Conservation (phyloP, 2,888 invertebrate species). For the Anticlea derivata region DNA sequence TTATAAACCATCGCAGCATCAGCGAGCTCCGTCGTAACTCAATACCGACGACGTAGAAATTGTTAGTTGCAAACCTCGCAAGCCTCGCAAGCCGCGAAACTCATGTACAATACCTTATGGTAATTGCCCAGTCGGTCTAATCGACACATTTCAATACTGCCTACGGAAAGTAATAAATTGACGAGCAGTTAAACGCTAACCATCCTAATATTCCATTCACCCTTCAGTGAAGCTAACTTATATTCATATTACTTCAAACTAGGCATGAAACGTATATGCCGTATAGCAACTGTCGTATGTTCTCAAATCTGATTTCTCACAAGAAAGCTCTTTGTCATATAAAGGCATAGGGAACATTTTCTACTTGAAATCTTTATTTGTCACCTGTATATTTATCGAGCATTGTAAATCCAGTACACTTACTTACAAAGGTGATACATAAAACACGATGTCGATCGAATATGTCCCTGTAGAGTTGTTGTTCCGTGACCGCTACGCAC, state of each 20-base stretch:
- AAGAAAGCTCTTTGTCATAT: constrained; percentile 5
- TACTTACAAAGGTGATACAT: constrained; percentile 28
- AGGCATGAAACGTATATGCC: background rate
- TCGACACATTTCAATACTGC: constrained; percentile 61
- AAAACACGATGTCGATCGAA: constrained; percentile 39
- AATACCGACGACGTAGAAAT: constrained; percentile 75
- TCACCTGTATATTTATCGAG: constrained; percentile 24
- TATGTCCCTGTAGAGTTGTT: constrained; percentile 36
- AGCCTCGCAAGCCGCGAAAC: constrained; percentile 57
- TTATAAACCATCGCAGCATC: constrained; percentile 82
- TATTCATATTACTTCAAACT: constrained; percentile 2
- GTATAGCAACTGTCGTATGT: too few species aligned
- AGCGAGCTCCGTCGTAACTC: constrained; percentile 73
- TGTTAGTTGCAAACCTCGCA: constrained; percentile 62
- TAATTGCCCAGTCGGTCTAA: constrained; percentile 66
- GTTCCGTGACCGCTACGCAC: constrained; percentile 62
- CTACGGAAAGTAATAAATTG: constrained; percentile 29
- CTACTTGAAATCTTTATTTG: constrained; percentile 13
- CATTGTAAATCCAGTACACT: constrained; percentile 20
- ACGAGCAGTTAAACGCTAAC: constrained; percentile 24
- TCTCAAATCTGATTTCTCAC: background rate
- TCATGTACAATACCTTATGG: constrained; percentile 59
- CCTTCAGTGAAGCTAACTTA: constrained; percentile 14
- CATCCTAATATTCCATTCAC: constrained; percentile 25
- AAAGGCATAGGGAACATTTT: background rate